Percentiles rank a stretch among this genome's conserved stretches.
Evolutionary conservation across 2,888 invertebrate genomes (phyloP).

Genomic region (Archips crataeganus): DNA sequence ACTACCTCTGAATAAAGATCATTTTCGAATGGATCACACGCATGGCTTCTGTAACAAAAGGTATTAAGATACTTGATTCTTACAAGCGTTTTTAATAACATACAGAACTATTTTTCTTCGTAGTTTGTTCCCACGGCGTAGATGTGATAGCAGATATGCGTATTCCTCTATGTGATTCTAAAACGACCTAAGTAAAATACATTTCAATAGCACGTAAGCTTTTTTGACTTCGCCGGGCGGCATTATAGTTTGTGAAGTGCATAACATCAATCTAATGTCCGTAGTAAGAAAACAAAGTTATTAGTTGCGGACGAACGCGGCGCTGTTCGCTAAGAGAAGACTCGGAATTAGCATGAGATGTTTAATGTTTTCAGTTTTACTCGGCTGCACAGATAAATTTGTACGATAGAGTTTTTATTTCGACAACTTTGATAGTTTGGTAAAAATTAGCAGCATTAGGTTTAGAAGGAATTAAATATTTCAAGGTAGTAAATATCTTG

Average conservation of each 20-base stretch:
- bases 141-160: conserved; percentile 34
- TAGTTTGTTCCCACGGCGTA: conserved; percentile 33
- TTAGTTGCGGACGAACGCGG: not conserved
- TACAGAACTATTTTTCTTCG: conserved; percentile 14
- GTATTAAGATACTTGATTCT: not conserved
- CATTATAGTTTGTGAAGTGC: conserved; percentile 19
- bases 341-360: not conserved
- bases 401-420: not conserved
- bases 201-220: not conserved
- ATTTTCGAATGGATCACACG: not conserved
- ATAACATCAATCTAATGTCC: conserved; percentile 26
- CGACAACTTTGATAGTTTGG: not conserved
- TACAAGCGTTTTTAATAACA: conserved; percentile 12
- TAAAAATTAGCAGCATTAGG: too few species aligned
- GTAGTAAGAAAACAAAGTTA: conserved; percentile 17
- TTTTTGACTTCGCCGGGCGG: not conserved
- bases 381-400: not conserved
- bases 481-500: too few species aligned
- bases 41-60: not conserved
- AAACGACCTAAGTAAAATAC: not conserved
- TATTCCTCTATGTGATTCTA: not conserved
- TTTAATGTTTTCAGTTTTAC: not conserved
- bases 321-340: not conserved
- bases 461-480: too few species aligned
- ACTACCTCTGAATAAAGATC: not conserved